Evolutionary conservation across 2,888 invertebrate genomes (phyloP).

Genomic region (Zele albiditarsus): DNA sequence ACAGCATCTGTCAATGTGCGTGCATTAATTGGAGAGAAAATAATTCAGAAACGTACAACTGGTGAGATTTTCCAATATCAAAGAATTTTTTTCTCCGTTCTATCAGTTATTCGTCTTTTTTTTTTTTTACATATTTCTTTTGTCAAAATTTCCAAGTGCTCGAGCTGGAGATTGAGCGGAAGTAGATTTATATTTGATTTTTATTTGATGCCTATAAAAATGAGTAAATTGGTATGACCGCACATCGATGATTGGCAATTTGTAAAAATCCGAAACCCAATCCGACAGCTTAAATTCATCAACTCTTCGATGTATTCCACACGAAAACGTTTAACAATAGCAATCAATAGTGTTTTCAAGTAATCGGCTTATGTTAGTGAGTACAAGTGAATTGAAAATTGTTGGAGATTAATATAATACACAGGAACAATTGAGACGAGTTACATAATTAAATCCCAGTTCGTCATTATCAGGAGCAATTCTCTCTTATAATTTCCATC

Average conservation of each 20-base stretch:
- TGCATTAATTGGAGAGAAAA: constrained; percentile 93
- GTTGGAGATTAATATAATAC: constrained; percentile 2
- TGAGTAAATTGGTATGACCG: constrained; percentile 35
- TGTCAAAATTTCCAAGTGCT: background rate
- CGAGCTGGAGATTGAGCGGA: background rate
- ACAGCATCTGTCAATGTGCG: constrained; percentile 94
- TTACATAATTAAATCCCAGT: background rate
- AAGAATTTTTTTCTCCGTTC: background rate
- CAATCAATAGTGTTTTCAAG: background rate
- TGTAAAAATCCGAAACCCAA: constrained; percentile 61
- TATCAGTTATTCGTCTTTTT: background rate
- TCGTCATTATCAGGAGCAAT: background rate
- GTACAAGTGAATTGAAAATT: background rate
- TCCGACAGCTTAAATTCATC: constrained; percentile 40
- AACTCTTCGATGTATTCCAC: constrained; percentile 36
- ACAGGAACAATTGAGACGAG: background rate
- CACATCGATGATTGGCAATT: constrained; percentile 67
- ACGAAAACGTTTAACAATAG: constrained; percentile 29
- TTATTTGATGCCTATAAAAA: background rate
- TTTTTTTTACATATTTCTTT: background rate
- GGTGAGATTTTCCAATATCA: constrained; percentile 62
- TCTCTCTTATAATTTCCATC: constrained; percentile 12
- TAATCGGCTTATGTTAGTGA: background rate
- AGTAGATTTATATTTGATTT: background rate
- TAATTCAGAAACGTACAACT: constrained; percentile 87